phyloP scores from a whole-genome alignment of 2,888 invertebrate genomes.

The Oxyteleia sp. region DNA sequence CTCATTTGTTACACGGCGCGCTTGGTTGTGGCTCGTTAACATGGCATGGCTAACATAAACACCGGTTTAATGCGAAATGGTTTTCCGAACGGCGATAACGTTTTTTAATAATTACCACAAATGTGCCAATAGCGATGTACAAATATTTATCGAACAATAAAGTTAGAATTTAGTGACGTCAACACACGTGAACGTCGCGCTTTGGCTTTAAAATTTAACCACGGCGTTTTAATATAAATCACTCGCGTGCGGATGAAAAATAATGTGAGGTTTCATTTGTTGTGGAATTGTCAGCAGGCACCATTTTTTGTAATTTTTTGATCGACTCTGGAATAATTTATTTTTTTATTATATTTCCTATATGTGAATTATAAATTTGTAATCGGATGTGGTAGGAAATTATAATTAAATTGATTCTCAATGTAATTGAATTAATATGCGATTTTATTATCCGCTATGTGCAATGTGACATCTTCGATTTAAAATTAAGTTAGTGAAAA shows the following conservation, averaged over 20 bases:
- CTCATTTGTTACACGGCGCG: conserved; percentile 47
- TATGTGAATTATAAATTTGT: too few relatives aligned
- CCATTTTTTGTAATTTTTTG: too few relatives aligned
- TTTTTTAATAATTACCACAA: conserved; percentile 64
- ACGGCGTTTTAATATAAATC: conserved; percentile 26
- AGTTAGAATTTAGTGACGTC: conserved; percentile 17
- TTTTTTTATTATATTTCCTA: too few relatives aligned
- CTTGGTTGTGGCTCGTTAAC: neutral
- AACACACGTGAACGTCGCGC: conserved; percentile 14
- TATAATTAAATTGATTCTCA: too few relatives aligned
- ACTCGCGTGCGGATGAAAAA: conserved; percentile 35
- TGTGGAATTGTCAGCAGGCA: too few relatives aligned
- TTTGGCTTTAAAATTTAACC: conserved; percentile 1
- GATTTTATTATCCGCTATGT: too few relatives aligned
- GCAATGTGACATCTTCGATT: too few relatives aligned
- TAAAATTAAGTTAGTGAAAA: too few relatives aligned
- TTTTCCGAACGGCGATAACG: conserved; percentile 33
- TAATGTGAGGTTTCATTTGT: neutral
- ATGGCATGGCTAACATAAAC: conserved; percentile 43
- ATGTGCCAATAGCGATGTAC: conserved; percentile 41
- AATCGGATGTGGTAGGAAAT: too few relatives aligned
- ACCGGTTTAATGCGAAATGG: conserved; percentile 33
- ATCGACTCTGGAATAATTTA: too few relatives aligned
- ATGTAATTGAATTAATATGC: too few relatives aligned
- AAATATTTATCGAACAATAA: conserved; percentile 64